phyloP scores from a whole-genome alignment of 2,797 vertebrate species.

The Malurus splendens region DNA sequence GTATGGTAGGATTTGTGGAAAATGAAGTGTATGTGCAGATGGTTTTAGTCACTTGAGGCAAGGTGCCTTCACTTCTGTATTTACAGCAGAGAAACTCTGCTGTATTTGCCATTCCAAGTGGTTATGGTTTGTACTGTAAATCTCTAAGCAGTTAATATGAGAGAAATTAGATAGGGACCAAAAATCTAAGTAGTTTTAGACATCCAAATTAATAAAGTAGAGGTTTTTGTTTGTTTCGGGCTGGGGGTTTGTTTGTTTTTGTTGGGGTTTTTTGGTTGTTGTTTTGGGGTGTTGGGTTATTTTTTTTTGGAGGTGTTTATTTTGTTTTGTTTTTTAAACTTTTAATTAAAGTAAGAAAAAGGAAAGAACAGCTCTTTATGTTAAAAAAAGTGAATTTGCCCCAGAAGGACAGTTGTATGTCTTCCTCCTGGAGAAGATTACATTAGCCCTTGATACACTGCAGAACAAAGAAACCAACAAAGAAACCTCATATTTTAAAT shows the following conservation, averaged over 20 bases:
- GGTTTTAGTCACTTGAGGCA: neutral
- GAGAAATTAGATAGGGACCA: neutral
- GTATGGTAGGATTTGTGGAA: neutral
- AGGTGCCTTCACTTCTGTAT: neutral
- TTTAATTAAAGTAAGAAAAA: neutral
- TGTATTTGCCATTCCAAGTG: neutral
- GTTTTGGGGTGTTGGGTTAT: neutral
- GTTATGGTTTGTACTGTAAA: neutral
- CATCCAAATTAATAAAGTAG: neutral
- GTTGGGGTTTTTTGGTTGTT: too few relatives aligned
- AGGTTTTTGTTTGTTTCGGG: accelerated
- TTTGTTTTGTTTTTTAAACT: neutral
- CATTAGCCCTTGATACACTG: neutral
- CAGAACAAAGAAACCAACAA: neutral
- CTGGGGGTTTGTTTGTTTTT: neutral
- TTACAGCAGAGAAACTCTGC: neutral
- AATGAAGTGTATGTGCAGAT: neutral
- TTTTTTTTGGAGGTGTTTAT: too few relatives aligned
- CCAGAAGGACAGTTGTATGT: neutral
- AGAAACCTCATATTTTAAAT: neutral
- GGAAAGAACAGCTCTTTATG: neutral
- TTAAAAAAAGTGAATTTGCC: neutral
- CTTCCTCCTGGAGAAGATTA: neutral
- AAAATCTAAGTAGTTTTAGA: neutral
- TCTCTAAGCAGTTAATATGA: neutral